Conservation (phyloP, 2,113 vertebrate genomes). For the Leptodactylus fuscus region DNA sequence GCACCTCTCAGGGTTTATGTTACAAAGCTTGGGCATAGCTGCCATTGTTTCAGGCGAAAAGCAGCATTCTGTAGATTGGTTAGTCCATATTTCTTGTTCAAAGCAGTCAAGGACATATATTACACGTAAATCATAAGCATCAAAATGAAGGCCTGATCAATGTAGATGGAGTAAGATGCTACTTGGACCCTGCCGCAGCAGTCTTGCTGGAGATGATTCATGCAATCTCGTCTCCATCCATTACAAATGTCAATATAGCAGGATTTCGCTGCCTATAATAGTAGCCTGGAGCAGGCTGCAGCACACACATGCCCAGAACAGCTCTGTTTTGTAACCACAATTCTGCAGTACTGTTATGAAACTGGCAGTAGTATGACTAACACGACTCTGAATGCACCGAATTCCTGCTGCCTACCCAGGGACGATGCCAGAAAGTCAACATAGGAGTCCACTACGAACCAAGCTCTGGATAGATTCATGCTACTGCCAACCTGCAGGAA, state of each 20-base stretch:
- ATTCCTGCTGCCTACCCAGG: background rate
- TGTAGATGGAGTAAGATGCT: background rate
- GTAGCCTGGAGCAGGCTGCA: conserved; percentile 7
- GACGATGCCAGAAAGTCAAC: background rate
- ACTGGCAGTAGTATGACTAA: conserved; percentile 34
- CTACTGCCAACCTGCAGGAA: background rate
- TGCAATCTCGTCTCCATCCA: conserved; percentile 11
- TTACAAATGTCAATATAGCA: conserved; percentile 38
- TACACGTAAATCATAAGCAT: background rate
- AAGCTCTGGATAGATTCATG: background rate
- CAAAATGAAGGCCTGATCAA: background rate
- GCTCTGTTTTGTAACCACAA: conserved; percentile 34
- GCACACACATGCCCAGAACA: conserved; percentile 36
- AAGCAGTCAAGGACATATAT: no score
- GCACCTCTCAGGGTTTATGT: no score
- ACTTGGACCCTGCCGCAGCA: background rate
- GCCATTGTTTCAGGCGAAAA: no score
- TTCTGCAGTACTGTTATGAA: conserved; percentile 65
- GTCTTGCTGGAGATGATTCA: conserved; percentile 9
- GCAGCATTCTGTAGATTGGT: no score
- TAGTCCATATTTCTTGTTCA: no score
- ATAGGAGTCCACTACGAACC: background rate
- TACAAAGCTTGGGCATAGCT: no score
- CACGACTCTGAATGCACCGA: background rate
- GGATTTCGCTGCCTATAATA: background rate